These are phyloP conservation scores for Automeris io DNA, from an alignment of 2,888 invertebrate species.

Conservation along the genomic window DNA sequence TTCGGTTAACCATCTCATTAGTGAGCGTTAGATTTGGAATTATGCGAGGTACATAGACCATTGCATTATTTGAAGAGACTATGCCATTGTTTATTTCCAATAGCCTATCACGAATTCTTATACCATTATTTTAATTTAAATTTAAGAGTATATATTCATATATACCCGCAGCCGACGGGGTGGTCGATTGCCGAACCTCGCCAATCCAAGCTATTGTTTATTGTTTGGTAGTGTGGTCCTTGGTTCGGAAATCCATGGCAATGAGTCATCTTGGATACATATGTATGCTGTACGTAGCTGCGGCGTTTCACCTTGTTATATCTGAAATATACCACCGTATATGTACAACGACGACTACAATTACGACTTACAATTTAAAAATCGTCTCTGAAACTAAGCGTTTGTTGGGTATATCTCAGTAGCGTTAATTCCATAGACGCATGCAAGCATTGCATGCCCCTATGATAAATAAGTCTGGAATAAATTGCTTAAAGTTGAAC, in stretches of 20 bases:
- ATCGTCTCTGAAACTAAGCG: too few species aligned
- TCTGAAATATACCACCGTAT: too few species aligned
- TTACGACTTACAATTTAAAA: too few species aligned
- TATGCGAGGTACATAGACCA: conserved; percentile 22
- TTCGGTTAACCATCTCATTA: conserved; percentile 65
- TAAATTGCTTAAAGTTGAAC: too few species aligned
- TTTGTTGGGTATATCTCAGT: too few species aligned
- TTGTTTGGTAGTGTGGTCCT: not conserved
- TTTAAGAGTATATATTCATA: not conserved
- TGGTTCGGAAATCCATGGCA: not conserved
- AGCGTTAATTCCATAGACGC: too few species aligned
- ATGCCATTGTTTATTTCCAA: not conserved
- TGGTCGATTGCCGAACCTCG: not conserved
- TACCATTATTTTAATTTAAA: not conserved
- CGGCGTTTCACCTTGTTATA: too few species aligned
- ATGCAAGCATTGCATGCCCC: too few species aligned
- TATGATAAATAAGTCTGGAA: too few species aligned
- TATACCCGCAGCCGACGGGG: not conserved
- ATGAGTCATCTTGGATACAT: too few species aligned
- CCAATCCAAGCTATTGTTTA: not conserved
- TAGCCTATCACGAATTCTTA: not conserved
- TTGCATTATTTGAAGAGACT: conserved; percentile 18
- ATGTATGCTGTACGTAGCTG: too few species aligned
- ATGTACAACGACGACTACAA: too few species aligned
- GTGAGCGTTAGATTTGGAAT: conserved; percentile 49